Base-by-base conservation (phyloP, 2,113 vertebrate genomes). In the Xiphophorus maculatus region DNA sequence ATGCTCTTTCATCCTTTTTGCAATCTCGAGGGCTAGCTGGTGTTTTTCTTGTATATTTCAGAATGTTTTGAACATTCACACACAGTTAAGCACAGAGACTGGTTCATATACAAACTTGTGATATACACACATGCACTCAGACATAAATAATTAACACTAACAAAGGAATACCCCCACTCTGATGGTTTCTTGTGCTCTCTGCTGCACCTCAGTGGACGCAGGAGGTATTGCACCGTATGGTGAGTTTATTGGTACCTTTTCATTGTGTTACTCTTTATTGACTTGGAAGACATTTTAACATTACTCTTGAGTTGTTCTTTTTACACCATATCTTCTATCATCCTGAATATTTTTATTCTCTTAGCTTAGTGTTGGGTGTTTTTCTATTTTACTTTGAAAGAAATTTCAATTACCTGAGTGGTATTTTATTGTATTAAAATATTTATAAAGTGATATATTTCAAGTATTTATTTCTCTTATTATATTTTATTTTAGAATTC, bases 131-230 rank as follows among this genome's bases (percentile, higher is more conserved):
- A 76, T 62, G 28, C 25, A 67, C 58, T 44, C 33, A 76, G 32
- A 65, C 10, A 58, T 77, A 68, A 75, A 79, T 77, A 87, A 77
- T 84, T 70, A 61, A 78, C 33, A 60, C 72, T 51, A 30, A 29
- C 76, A 85, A 83, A 42, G 44, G 25, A 75, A 77, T 80, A 13
- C 27, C 86, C 81, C 14, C 1, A 73, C 76, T 91, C 80, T 87
- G 32, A 48, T 82, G 68, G 67, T 90, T 81, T 89, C 68, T 92
- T 93, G 81, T 93, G 86, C 93, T 94, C 89, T 93, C 80, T 93
- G 90, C 94, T 95, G 93, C 91, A 37, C 72, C 85, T 82, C 89
- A 95, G 95, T 94, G 92, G 95, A 96, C 76, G 81, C 91, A 91
- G 91, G 86, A 58, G 86, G 90, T 85, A 93, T 92, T 89, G 83